Base-by-base conservation (phyloP, 2,113 vertebrate genomes). In the Callorhinus ursinus region DNA sequence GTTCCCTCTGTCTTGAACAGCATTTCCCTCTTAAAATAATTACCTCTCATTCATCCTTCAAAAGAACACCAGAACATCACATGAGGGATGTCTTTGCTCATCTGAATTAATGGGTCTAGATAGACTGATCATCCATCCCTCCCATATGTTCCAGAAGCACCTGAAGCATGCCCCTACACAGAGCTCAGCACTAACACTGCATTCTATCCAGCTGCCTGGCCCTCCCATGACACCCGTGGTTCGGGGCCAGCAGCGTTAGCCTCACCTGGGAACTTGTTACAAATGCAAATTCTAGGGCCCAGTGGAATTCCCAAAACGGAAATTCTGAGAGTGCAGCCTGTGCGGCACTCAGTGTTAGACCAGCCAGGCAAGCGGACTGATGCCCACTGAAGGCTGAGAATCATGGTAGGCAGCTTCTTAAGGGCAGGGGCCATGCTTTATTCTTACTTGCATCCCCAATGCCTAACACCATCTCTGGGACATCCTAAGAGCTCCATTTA, bases 161-260 rank as follows among this genome's bases (percentile, higher is more conserved):
- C 51, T 9, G 46, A 31, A 2, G 5, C 21, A 13, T 2, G 11
- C 19, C 42, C 19, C 9, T 1, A 0, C 24, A 2, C 12, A 1
- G 13, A 19, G 49, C 26, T 53, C 19, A 55, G 57, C 28, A 12
- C 4, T 49, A 0, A 2, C 46, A 13, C 36, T 15, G 51, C 33
- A 0, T 1, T 21, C 31, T 0, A 0, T 10, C 21, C 13, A 79
- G 46, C 63, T 8, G 21, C 46, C 55, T 31, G 15, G 16, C 42
- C 16, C 33, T 33, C 31, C 13, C 46, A 12, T 36, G 4, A 51
- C 31, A 14, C 42, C 21, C 8, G 19, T 15, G 39, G 22, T 28
- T 26, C 6, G 1, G 24, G 71, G 39, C 19, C 39, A 19, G 2
- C 7, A 2, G 14, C 79, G 65, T 6, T 1, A 5, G 82, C 82